Conservation (phyloP, 2,797 vertebrate species). For the Chanos chanos region DNA sequence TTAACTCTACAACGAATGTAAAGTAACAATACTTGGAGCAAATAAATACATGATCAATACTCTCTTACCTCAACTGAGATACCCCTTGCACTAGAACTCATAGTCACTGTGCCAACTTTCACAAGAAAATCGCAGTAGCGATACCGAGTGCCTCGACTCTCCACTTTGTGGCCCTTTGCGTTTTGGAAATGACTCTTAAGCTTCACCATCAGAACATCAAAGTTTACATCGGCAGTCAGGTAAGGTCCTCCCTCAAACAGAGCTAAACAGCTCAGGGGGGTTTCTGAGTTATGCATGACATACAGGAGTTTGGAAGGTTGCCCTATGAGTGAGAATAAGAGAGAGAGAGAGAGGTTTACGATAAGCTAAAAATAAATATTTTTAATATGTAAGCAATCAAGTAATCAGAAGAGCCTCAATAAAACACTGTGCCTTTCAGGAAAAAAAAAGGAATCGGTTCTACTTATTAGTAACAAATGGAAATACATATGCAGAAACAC, state of each 20-base stretch:
- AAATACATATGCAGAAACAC: too few relatives aligned
- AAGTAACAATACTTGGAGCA: background rate
- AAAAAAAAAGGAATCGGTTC: too few relatives aligned
- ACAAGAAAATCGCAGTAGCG: slow-evolving; percentile 95
- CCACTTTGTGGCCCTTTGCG: slow-evolving; percentile 95
- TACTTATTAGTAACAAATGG: too few relatives aligned
- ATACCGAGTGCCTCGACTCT: slow-evolving; percentile 90
- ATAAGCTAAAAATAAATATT: too few relatives aligned
- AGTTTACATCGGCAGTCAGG: slow-evolving; percentile 87
- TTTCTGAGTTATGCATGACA: slow-evolving; percentile 97
- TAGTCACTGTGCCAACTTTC: slow-evolving; percentile 90
- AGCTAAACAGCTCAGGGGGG: slow-evolving; percentile 88
- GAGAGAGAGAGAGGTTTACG: too few relatives aligned
- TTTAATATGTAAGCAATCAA: too few relatives aligned
- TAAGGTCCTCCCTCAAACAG: slow-evolving; percentile 92
- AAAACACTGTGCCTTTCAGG: too few relatives aligned
- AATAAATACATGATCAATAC: background rate
- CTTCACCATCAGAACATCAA: slow-evolving; percentile 95
- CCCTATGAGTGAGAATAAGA: too few relatives aligned
- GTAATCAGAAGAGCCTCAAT: too few relatives aligned
- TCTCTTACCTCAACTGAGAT: slow-evolving; percentile 90
- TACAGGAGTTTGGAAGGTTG: slow-evolving; percentile 92
- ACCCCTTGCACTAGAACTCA: slow-evolving; percentile 91
- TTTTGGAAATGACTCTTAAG: slow-evolving; percentile 98
- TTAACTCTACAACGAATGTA: background rate